Conservation (phyloP, 1,140 invertebrate species). For the Idris sp. region DNA sequence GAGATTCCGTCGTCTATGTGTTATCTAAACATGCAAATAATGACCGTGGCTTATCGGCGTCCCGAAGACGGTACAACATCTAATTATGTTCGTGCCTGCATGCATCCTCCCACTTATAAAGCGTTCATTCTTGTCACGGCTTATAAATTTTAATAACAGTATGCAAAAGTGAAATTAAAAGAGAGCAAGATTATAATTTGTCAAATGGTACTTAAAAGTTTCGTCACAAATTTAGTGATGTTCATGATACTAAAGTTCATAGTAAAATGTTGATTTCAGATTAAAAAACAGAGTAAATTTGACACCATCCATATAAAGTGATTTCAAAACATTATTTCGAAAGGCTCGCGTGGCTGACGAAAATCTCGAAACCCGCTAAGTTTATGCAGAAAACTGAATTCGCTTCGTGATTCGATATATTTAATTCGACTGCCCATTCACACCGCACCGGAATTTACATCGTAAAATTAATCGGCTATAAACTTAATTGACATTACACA, state of each 20-base stretch:
- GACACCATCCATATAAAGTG: slow-evolving; percentile 4
- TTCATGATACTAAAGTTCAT: too few relatives aligned
- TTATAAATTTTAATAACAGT: slow-evolving; percentile 45
- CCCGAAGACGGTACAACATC: slow-evolving; percentile 72
- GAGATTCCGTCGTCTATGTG: slow-evolving; percentile 53
- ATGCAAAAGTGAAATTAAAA: too few relatives aligned
- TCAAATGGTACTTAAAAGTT: too few relatives aligned
- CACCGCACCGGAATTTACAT: slow-evolving; percentile 57
- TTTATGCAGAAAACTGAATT: slow-evolving; percentile 27
- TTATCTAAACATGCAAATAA: slow-evolving; percentile 78
- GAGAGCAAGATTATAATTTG: too few relatives aligned
- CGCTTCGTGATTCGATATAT: slow-evolving; percentile 39
- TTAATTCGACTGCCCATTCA: slow-evolving; percentile 54
- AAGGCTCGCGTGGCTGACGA: slow-evolving; percentile 16
- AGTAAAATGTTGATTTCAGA: too few relatives aligned
- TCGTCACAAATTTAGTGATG: too few relatives aligned
- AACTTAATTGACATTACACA: slow-evolving; percentile 63
- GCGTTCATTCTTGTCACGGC: slow-evolving; percentile 10
- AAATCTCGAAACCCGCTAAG: slow-evolving; percentile 23
- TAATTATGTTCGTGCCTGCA: slow-evolving; percentile 71
- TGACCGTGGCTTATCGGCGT: slow-evolving; percentile 71
- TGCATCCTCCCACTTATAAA: slow-evolving; percentile 54
- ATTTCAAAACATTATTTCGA: slow-evolving; percentile 16
- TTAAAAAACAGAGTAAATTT: background rate
- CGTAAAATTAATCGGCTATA: slow-evolving; percentile 65